Evolutionary conservation across 2,113 vertebrate species (phyloP).

Genomic region (Megaleporinus macrocephalus): DNA sequence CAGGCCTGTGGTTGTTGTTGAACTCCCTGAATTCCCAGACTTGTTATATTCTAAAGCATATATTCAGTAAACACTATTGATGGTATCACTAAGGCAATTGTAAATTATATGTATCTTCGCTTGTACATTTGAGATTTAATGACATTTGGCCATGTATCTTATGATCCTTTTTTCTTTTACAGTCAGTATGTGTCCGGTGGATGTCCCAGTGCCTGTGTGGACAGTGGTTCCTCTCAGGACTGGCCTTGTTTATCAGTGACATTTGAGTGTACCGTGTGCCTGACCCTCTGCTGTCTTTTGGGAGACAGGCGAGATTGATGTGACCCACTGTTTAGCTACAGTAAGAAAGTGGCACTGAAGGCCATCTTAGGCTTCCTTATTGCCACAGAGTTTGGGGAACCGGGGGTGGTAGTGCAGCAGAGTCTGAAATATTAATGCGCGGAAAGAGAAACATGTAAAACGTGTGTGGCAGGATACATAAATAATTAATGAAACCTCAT

Average conservation of each 20-base stretch:
- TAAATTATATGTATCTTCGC: not conserved
- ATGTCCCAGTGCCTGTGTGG: constrained; percentile 3
- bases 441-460: constrained; percentile 69
- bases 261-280: constrained; percentile 28
- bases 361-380: constrained; percentile 69
- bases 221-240: constrained; percentile 18
- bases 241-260: constrained; percentile 46
- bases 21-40: no score
- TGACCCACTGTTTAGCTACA: constrained; percentile 29
- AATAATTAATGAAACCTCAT: constrained; percentile 73
- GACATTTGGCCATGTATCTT: not conserved
- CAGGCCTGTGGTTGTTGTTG: no score
- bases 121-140: constrained; percentile 30
- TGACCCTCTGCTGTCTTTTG: constrained; percentile 37
- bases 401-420: constrained; percentile 45
- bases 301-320: constrained; percentile 47
- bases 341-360: constrained; percentile 60
- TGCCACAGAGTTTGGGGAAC: constrained; percentile 56
- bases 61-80: not conserved
- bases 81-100: constrained; percentile 9
- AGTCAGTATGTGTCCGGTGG: not conserved
- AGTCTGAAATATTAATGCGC: constrained; percentile 76
- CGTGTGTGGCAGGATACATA: constrained; percentile 65
- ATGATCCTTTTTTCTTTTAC: constrained; percentile 20
- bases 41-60: no score